phyloP scores from a whole-genome alignment of 2,797 vertebrate genomes.

The Prionace glauca region DNA sequence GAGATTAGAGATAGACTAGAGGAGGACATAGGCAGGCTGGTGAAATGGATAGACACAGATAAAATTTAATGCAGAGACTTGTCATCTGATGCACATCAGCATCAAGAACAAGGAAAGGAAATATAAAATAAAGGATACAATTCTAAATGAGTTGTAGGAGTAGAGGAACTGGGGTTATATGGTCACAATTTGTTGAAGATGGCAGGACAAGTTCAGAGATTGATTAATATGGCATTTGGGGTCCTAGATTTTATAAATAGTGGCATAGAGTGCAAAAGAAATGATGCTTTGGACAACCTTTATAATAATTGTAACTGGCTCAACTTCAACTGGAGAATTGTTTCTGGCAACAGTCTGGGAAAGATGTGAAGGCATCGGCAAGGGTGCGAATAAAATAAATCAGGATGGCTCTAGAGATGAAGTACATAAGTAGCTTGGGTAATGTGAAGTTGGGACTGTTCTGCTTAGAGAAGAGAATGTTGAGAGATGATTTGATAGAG shows the following conservation, averaged over 20 bases:
- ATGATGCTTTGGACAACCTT: too few species aligned
- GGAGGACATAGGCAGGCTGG: too few species aligned
- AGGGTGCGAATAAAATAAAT: background rate
- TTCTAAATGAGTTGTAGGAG: background rate
- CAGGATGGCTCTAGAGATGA: background rate
- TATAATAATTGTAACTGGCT: background rate
- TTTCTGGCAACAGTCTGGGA: background rate
- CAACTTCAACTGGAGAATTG: background rate
- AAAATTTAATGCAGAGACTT: background rate
- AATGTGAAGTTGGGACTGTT: background rate
- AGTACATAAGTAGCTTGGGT: too few species aligned
- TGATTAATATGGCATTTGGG: background rate
- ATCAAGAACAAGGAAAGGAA: background rate
- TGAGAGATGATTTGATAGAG: background rate
- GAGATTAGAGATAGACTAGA: background rate
- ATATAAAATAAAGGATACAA: background rate
- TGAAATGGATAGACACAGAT: too few species aligned
- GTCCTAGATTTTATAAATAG: background rate
- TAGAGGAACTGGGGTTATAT: background rate
- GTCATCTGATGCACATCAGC: background rate
- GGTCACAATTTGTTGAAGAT: background rate
- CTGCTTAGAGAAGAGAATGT: background rate
- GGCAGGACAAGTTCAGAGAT: background rate
- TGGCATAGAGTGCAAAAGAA: too few species aligned
- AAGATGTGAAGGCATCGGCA: background rate